Evolutionary conservation across 2,888 invertebrate genomes (phyloP).

Genomic region (Physocephala rufipes): DNA sequence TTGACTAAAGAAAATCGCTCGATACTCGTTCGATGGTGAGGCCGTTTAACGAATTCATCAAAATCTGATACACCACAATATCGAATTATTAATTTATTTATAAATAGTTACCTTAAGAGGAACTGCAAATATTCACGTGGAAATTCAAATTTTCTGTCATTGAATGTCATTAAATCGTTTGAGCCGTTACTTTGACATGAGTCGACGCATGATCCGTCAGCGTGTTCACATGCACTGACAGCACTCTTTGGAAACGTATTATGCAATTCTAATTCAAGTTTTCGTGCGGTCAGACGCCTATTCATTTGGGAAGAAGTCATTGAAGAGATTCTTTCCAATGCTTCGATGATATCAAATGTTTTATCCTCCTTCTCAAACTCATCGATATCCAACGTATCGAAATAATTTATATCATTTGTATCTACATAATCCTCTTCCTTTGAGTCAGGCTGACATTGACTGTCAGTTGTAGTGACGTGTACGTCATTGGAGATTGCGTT

Average conservation of each 20-base stretch:
- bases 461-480: background rate
- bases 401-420: conserved; percentile 6
- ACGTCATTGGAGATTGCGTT: background rate
- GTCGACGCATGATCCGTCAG: background rate
- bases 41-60: too few species aligned
- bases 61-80: too few species aligned
- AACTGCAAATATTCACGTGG: conserved; percentile 72
- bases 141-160: conserved; percentile 68
- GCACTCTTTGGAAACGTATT: conserved; percentile 38
- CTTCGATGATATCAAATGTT: conserved; percentile 70
- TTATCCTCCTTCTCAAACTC: conserved; percentile 63
- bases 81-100: background rate
- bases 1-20: too few species aligned
- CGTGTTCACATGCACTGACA: conserved; percentile 3
- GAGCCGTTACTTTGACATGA: conserved; percentile 39
- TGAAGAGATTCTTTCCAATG: conserved; percentile 69
- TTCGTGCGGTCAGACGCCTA: conserved; percentile 69
- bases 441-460: conserved; percentile 24
- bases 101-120: conserved; percentile 70
- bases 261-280: conserved; percentile 68
- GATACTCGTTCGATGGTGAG: too few species aligned
- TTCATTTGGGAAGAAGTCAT: conserved; percentile 70
- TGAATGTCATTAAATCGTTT: conserved; percentile 48
- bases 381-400: conserved; percentile 48
- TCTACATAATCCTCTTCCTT: background rate